Base-by-base conservation (phyloP, 2,113 vertebrate genomes). In the Rhea pennata region DNA sequence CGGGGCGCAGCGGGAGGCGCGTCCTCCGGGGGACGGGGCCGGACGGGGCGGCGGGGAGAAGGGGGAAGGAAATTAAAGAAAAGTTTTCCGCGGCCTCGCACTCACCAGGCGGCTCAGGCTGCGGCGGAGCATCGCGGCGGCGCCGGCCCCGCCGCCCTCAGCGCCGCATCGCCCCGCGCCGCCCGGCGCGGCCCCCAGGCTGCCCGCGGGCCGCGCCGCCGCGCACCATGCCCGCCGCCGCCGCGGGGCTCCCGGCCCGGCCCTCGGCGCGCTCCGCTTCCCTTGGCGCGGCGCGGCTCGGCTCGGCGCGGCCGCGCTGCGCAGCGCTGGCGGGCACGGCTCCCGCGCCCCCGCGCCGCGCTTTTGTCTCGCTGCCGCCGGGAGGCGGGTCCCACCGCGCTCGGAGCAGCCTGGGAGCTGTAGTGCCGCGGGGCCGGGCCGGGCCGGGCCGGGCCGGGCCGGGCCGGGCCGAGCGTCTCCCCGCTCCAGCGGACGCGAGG, bases 101-200 rank as follows among this genome's bases (percentile, higher is more conserved):
- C 93, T 94, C 86, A 92, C 93, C 93, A 95, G 72, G 61, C 93
- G 93, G 86, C 86, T 92, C 29, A 94, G 90, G 85, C 92, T 88
- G 84, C 92, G 88, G 79, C 93, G 93, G 75, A 94, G 93, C 93
- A 92, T 94, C 74, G 67, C 89, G 84, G 88, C 31, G 74, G 81
- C 77, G 51, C 71, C 54, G 70, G 71, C 82, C 82, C 92, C 82
- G 87, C 92, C 69, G 70, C 77, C 20, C 72, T 90, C 87, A 76
- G 42, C 44, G 65, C 92, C 58, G 86, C 86, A 79, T 67, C 39
- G 69, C n/a, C 75, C 51, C 67, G 53, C 42, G n/a, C 40, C 23
- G 42, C 53, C 53, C 23, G 53, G 11, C 53, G 19, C 56, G 19
- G 26, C 61, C 53, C 69, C 51, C 15, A 17, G 42, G 42, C 53